Percentiles rank a stretch among this genome's conserved stretches.
Conservation (phyloP, 2,113 vertebrate species). For the Rattus rattus region DNA sequence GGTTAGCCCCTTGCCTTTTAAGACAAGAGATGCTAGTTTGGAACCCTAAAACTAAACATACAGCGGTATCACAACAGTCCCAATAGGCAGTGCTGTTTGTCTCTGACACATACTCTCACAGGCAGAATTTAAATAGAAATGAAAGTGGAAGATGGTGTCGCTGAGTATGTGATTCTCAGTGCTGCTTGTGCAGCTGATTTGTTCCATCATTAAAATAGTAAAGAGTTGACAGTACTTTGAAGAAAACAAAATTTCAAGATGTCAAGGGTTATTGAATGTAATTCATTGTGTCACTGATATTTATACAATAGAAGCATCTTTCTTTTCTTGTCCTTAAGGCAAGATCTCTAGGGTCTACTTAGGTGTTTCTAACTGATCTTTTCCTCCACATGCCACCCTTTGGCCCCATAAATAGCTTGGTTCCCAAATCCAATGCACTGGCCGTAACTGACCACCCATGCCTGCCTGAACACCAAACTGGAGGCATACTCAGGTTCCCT, state of each 20-base stretch:
- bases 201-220: neutral
- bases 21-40: neutral
- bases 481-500: no score
- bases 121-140: neutral
- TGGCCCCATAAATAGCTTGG: neutral
- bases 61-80: neutral
- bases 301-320: neutral
- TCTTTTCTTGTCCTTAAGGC: neutral
- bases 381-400: accelerated
- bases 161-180: neutral
- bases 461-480: accelerated
- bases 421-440: neutral
- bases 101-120: neutral
- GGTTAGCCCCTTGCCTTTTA: neutral
- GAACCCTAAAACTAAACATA: neutral
- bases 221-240: neutral
- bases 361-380: neutral
- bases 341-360: neutral
- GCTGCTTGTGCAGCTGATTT: neutral
- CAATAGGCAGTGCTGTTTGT: neutral
- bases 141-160: neutral
- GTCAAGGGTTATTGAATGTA: neutral
- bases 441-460: neutral
- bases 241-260: neutral
- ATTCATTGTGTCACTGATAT: neutral